Base-by-base conservation (phyloP, 2,888 invertebrate genomes). In the Melanotus villosus region DNA sequence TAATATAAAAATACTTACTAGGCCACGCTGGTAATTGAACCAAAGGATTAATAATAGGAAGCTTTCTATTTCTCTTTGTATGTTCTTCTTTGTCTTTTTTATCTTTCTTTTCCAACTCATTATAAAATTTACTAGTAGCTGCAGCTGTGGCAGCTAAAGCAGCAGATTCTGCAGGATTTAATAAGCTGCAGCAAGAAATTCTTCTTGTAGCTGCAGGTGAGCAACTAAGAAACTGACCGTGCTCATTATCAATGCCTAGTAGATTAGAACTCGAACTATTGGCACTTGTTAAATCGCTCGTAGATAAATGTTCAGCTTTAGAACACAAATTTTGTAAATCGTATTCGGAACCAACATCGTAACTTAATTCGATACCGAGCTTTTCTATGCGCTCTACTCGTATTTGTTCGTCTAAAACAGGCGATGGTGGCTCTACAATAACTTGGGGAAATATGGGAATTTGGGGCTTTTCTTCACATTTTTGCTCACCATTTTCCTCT, bases 1-100 rank as follows among this genome's bases (percentile, higher is more conserved):
- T n/a, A n/a, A n/a, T n/a, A n/a, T n/a, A n/a, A n/a, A n/a, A n/a
- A 43, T 59, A 83, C 89, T 87, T 85, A 92, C 92, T 91, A 72
- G 96, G 96, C 96, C 96, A 96, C 75, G 93, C 92, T 4, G 96
- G 96, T 58, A 95, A 86, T 72, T 91, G 90, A 21, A 96, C 96
- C 41, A 96, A 84, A 0, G 96, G 96, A 85, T 96, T 96, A 75
- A 96, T 96, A 72, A 96, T 96, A 0, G 96, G 96, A 59, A 96
- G 85, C 79, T 92, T 94, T 10, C 87, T 86, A 73, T 87, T 88
- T 14, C 90, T 89, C 57, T 89, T 88, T 0, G 88, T 87, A 56
- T 79, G 83, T 67, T 86, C 83, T 59, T 85, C 83, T 26, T 82
- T 79, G 64, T 78, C 78, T 69, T 79, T 80, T 59, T 81, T 82